A percentile compares a stretch with the other conserved stretches of the same genome.
phyloP scores from a whole-genome alignment of 2,888 invertebrate genomes.

The Marronus borbonicus region DNA sequence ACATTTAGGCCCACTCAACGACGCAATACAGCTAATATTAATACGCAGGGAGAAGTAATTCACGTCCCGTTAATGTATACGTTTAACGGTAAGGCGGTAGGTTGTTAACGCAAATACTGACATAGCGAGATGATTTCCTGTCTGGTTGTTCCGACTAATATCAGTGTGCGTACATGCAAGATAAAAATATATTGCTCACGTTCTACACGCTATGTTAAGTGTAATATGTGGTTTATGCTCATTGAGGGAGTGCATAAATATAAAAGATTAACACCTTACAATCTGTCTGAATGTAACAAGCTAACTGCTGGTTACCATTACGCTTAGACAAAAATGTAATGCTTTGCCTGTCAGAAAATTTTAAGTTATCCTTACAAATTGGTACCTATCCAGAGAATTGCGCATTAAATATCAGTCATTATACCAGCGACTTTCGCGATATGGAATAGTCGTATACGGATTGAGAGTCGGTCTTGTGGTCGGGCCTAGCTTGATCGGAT shows the following conservation, averaged over 20 bases:
- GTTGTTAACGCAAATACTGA: conserved; percentile 9
- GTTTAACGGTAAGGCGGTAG: conserved; percentile 12
- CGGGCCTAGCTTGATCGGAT: no score
- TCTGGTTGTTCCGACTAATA: conserved; percentile 6
- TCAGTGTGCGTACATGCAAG: conserved; percentile 1
- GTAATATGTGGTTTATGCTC: background rate
- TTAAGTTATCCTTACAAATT: no score
- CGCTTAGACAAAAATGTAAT: no score
- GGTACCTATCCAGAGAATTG: no score
- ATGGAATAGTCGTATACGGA: background rate
- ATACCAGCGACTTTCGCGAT: background rate
- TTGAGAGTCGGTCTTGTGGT: no score
- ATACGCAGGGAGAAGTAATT: conserved; percentile 6
- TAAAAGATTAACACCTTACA: background rate
- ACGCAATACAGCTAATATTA: conserved; percentile 1
- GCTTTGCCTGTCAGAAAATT: no score
- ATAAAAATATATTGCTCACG: conserved; percentile 4
- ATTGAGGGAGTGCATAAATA: background rate
- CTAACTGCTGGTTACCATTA: no score
- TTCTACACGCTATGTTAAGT: conserved; percentile 16
- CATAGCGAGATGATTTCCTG: conserved; percentile 4
- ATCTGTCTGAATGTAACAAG: no score
- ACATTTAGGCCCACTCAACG: conserved; percentile 5
- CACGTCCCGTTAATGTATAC: conserved; percentile 18
- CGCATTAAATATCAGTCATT: no score